Evolutionary conservation across 2,888 invertebrate genomes (phyloP), one percentile per base, ranked within the genome.

Genomic region (Drosophila stalkeri): DNA sequence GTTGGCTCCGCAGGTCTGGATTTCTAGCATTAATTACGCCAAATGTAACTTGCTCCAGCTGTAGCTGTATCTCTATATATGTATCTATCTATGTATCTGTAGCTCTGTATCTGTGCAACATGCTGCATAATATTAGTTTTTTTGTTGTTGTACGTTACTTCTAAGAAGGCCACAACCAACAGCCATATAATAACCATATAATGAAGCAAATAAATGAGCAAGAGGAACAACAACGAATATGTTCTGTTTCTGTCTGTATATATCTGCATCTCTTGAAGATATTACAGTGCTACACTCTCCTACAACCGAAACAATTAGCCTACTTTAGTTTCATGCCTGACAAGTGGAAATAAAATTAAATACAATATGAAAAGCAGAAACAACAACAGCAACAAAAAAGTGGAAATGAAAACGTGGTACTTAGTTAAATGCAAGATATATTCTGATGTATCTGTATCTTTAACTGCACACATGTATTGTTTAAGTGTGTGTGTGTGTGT

Each of bases 311-410:
- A 88, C 86, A 90, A 86, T 86, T 86, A 90, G 86, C 90, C 86
- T 90, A 90, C 89, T 88, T 86, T 86, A 77, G 82, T 82, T 89
- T 86, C 80, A 73, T 89, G 89, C 82, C 89, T 89, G 88, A 81
- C 88, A 87, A 87, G 88, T 76, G 73, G 90, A 89, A 86, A 89
- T 86, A 89, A 89, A 87, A 86, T 87, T 89, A 86, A 86, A 86
- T 86, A 89, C 83, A 71, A 64, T 77, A 77, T 75, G 80, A 88
- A 88, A 79, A 79, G 77, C 64, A 77, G 33, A 64, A 59, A 37
- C 18, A 54, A 31, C 16, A 27, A 27, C 4, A 47, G 6, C 14
- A 46, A 46, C 14, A 59, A 67, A 57, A 57, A 61, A 66, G 43
- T 62, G 31, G 23, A 67, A 64, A 60, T 49, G 71, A 64, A 62